These are phyloP conservation scores for Paradisaea rubra DNA, from an alignment of 2,113 vertebrate species.

Conservation along the genomic window DNA sequence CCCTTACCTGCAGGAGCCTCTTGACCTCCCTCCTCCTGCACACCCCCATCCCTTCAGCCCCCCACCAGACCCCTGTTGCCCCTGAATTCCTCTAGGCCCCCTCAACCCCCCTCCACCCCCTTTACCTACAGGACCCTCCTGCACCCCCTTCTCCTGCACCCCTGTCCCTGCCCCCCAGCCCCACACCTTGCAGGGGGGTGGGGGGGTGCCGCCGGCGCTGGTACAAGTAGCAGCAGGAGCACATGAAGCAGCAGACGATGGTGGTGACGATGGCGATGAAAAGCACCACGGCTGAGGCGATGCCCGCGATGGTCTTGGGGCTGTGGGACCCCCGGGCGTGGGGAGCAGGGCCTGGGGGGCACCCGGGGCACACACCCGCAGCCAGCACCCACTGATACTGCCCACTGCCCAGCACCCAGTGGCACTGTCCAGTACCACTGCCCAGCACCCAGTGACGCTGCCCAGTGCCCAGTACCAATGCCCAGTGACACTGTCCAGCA, in stretches of 20 bases:
- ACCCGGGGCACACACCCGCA: neutral
- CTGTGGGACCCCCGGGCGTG: neutral
- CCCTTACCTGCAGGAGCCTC: too few species aligned
- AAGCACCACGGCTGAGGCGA: slow-evolving; percentile 35
- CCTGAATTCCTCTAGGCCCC: neutral
- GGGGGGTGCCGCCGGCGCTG: neutral
- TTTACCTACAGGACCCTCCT: neutral
- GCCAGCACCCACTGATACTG: neutral
- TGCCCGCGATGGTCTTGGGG: slow-evolving; percentile 33
- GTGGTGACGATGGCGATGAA: slow-evolving; percentile 48
- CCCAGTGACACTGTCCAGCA: neutral
- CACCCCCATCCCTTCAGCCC: too few species aligned
- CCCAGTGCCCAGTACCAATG: neutral
- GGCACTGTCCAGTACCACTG: too few species aligned
- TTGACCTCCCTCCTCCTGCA: too few species aligned
- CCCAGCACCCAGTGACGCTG: neutral
- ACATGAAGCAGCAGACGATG: slow-evolving; percentile 52
- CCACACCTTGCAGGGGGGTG: slow-evolving; percentile 1
- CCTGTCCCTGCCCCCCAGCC: too few species aligned
- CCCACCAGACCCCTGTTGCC: neutral
- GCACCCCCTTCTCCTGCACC: too few species aligned
- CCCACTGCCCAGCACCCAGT: neutral
- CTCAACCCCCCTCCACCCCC: neutral
- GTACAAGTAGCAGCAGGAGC: slow-evolving; percentile 46
- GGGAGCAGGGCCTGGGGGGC: neutral